Evolutionary conservation across 2,113 vertebrate genomes (phyloP).

Genomic region (Crypturellus undulatus): DNA sequence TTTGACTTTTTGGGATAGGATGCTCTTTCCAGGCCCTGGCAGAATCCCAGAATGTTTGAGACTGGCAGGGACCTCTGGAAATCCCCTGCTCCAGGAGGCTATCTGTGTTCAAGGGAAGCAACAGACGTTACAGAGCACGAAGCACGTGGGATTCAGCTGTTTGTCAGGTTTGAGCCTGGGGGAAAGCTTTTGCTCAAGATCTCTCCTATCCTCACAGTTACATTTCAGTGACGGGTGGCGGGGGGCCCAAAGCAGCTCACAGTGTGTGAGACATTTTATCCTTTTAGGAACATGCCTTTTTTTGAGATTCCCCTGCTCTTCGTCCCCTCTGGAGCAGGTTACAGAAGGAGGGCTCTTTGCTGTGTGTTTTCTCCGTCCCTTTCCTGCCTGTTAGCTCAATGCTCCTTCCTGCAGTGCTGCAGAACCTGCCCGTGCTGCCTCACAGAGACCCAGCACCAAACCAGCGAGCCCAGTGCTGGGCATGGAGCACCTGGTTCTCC

Average conservation of each 20-base stretch:
- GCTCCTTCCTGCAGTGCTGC: background rate
- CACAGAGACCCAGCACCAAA: background rate
- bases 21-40: background rate
- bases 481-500: background rate
- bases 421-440: background rate
- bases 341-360: background rate
- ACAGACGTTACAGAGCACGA: background rate
- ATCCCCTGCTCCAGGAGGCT: background rate
- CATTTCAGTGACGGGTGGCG: background rate
- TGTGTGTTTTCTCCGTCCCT: background rate
- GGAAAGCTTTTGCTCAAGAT: background rate
- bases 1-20: background rate
- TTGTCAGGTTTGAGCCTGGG: background rate
- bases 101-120: background rate
- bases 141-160: background rate
- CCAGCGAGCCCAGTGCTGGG: fast-evolving
- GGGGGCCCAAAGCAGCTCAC: background rate
- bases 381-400: background rate
- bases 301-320: background rate
- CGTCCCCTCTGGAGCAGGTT: background rate
- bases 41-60: background rate
- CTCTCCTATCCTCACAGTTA: background rate
- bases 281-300: background rate
- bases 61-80: background rate
- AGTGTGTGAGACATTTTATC: background rate